Evolutionary conservation across 37 sponge, comb jelly and placozoan genomes (phyloP).

Genomic region (Hexactinellida sp.): DNA sequence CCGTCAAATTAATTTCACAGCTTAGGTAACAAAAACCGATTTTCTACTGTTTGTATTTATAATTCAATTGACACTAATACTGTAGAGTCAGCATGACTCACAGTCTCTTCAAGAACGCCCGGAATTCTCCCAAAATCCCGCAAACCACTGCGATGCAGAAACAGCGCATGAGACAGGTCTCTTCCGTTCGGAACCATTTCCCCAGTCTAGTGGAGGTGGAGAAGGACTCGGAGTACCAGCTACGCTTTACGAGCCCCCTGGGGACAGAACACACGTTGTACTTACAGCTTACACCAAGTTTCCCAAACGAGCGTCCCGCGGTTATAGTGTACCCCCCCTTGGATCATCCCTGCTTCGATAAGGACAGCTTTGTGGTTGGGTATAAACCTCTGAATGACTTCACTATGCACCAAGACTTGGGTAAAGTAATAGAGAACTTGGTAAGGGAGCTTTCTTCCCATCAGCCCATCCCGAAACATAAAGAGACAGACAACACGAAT

Average conservation of each 20-base stretch:
- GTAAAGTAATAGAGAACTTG: not conserved
- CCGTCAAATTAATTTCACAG: no score
- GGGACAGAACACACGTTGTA: not conserved
- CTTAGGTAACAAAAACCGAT: no score
- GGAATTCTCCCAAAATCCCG: not conserved
- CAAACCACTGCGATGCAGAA: not conserved
- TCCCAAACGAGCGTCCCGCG: not conserved
- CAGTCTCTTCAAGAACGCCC: not conserved
- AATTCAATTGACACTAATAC: no score
- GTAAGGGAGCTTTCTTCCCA: not conserved
- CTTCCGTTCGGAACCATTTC: not conserved
- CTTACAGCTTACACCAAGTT: not conserved
- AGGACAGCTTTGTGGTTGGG: not conserved
- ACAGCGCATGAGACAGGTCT: not conserved
- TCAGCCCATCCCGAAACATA: not conserved
- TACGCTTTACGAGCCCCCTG: not conserved
- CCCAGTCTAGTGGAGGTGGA: not conserved
- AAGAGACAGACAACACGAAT: not conserved
- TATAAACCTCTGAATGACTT: not conserved
- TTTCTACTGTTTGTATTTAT: no score
- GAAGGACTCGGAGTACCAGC: conserved; percentile 1
- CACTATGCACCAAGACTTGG: not conserved
- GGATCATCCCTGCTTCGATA: not conserved
- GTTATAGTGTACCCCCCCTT: not conserved
- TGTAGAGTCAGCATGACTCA: not conserved